Conservation (phyloP, 2,113 vertebrate species). For the Formicarius rufipectus region DNA sequence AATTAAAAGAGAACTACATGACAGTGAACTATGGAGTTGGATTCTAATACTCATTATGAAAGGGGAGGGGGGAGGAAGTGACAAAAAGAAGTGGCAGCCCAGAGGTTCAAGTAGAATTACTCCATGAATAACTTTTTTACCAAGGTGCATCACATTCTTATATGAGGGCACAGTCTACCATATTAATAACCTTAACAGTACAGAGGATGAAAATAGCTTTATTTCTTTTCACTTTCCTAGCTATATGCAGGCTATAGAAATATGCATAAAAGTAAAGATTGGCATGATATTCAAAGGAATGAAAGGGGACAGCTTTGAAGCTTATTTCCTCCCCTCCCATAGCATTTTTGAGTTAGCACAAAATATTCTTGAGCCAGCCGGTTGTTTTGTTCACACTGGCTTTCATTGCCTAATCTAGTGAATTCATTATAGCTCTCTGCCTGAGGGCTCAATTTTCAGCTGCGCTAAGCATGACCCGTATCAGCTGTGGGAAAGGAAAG, state of each 20-base stretch:
- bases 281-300: background rate
- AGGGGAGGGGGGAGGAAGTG: too few species aligned
- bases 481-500: slow-evolving; percentile 51
- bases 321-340: background rate
- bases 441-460: slow-evolving; percentile 58
- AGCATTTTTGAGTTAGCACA: background rate
- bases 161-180: background rate
- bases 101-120: background rate
- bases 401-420: slow-evolving; percentile 52
- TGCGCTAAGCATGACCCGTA: slow-evolving; percentile 31
- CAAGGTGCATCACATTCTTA: background rate
- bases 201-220: background rate
- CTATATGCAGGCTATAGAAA: background rate
- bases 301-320: background rate
- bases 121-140: background rate
- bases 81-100: background rate
- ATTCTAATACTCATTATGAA: background rate
- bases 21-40: background rate
- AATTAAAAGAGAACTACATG: background rate
- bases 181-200: background rate
- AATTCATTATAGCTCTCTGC: slow-evolving; percentile 56
- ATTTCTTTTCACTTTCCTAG: background rate
- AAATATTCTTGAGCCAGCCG: slow-evolving; percentile 42
- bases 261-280: background rate
- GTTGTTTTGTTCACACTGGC: slow-evolving; percentile 50